Evolutionary conservation across 2,797 vertebrate species (phyloP).

Genomic region (Paramormyrops hopkinsi): DNA sequence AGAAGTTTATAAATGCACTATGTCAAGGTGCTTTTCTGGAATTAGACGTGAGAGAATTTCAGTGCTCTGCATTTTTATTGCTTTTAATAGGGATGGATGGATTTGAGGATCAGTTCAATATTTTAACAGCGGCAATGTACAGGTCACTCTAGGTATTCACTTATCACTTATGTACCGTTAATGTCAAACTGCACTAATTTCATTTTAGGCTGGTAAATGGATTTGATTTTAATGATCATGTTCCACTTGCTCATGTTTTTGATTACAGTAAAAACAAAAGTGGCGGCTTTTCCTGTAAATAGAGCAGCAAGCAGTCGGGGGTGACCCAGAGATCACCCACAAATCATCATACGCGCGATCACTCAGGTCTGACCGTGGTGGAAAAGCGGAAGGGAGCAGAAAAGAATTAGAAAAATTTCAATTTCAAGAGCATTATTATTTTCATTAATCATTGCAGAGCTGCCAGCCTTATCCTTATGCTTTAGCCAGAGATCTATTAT

Average conservation of each 20-base stretch:
- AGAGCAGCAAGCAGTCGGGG: background rate
- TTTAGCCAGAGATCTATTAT: slow-evolving; percentile 99
- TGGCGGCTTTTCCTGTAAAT: background rate
- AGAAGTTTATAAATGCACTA: background rate
- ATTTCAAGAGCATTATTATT: slow-evolving; percentile 99
- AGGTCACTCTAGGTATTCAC: slow-evolving; percentile 25
- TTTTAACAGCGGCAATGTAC: slow-evolving; percentile 28
- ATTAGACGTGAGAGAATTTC: slow-evolving; percentile 16
- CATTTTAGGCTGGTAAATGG: slow-evolving; percentile 26
- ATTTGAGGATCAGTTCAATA: slow-evolving; percentile 32
- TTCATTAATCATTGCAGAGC: slow-evolving; percentile 99
- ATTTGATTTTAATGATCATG: slow-evolving; percentile 33
- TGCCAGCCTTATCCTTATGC: slow-evolving; percentile 95
- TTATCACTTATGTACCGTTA: slow-evolving; percentile 5
- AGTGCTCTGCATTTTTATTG: slow-evolving; percentile 27
- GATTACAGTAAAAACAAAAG: background rate
- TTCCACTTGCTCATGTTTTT: background rate
- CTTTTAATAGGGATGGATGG: slow-evolving; percentile 33
- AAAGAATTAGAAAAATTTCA: slow-evolving; percentile 95
- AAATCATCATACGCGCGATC: slow-evolving; percentile 68
- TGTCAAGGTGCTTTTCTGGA: background rate
- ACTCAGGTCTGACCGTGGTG: slow-evolving; percentile 74
- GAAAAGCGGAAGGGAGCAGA: slow-evolving; percentile 51
- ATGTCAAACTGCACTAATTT: slow-evolving; percentile 17
- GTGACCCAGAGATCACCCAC: background rate